Conservation (phyloP, 2,888 invertebrate species). For the Opisthograptis luteolata region DNA sequence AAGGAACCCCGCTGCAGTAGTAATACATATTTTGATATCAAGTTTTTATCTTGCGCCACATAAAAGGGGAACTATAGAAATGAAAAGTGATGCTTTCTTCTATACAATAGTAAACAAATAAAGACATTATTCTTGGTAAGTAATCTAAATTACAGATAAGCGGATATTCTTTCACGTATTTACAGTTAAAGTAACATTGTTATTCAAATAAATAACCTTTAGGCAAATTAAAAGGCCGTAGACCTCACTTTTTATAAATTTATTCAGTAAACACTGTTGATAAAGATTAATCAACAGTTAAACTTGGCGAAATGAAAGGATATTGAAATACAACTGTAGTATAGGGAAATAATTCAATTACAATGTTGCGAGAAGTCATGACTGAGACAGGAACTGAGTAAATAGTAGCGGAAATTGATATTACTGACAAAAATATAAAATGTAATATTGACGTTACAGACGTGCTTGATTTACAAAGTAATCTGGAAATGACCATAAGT, state of each 20-base stretch:
- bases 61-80: too few relatives aligned
- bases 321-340: constrained; percentile 4
- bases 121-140: too few relatives aligned
- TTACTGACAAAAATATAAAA: constrained; percentile 8
- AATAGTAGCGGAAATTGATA: constrained; percentile 10
- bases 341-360: constrained; percentile 9
- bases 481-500: too few relatives aligned
- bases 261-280: neutral
- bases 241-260: constrained; percentile 2
- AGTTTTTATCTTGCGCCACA: too few relatives aligned
- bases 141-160: neutral
- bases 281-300: constrained; percentile 1
- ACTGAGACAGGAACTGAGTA: constrained; percentile 16
- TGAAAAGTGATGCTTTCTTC: too few relatives aligned
- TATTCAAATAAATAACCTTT: neutral
- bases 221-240: constrained; percentile 12
- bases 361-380: constrained; percentile 10
- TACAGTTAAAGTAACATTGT: neutral
- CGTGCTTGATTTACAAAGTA: too few relatives aligned
- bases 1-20: too few relatives aligned
- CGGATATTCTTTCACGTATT: neutral
- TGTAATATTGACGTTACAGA: too few relatives aligned
- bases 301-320: constrained; percentile 6
- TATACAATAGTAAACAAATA: too few relatives aligned
- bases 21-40: too few relatives aligned